Conservation (phyloP, 2,888 invertebrate genomes). For the Andrena flavipes region DNA sequence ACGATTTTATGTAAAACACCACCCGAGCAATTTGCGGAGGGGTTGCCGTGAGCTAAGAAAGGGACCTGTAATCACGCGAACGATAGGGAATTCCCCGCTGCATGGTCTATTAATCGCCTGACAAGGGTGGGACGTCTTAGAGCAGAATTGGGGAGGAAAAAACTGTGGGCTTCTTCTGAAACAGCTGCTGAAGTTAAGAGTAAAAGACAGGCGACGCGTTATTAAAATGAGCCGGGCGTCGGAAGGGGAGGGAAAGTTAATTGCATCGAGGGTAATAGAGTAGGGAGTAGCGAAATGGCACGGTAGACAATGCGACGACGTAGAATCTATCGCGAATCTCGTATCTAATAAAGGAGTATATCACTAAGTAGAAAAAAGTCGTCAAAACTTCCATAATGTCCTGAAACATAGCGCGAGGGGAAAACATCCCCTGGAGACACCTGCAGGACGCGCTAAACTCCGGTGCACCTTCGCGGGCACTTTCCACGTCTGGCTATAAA, state of each 20-base stretch:
- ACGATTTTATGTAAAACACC: background rate
- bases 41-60: background rate
- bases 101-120: background rate
- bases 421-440: too few species aligned
- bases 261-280: background rate
- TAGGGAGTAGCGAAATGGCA: background rate
- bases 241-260: background rate
- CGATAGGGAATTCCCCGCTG: slow-evolving; percentile 11
- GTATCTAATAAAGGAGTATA: too few species aligned
- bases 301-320: background rate
- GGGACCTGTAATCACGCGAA: slow-evolving; percentile 1
- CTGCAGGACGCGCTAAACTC: too few species aligned
- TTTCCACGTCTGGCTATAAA: background rate
- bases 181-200: background rate
- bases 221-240: slow-evolving; percentile 50
- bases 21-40: background rate
- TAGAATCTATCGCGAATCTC: too few species aligned
- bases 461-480: too few species aligned
- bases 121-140: background rate
- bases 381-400: too few species aligned
- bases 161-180: background rate
- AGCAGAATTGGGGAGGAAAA: background rate
- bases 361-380: too few species aligned
- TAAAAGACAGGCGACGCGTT: slow-evolving; percentile 24
- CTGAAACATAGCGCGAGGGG: too few species aligned